These are phyloP conservation scores for Horisme vitalbata DNA, from an alignment of 2,888 invertebrate species.

Conservation along the genomic window DNA sequence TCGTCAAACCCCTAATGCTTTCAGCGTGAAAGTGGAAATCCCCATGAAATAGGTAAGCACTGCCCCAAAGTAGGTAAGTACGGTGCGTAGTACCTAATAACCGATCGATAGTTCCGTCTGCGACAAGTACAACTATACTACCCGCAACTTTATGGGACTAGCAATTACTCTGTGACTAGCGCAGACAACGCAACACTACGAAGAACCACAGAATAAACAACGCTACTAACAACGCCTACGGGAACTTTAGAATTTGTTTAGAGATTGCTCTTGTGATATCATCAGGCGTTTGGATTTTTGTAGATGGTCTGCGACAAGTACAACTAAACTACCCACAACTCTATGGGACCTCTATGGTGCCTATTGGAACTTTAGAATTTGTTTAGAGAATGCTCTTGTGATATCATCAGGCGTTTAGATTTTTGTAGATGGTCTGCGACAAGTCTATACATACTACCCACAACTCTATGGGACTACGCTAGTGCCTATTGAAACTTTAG, in stretches of 20 bases:
- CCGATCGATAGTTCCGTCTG: conserved; percentile 31
- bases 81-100: conserved; percentile 20
- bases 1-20: neutral
- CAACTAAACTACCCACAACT: too few relatives aligned
- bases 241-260: neutral
- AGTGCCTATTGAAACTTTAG: too few relatives aligned
- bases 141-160: neutral
- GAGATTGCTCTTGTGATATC: neutral
- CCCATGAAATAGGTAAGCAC: neutral
- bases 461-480: too few relatives aligned
- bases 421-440: too few relatives aligned
- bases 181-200: neutral
- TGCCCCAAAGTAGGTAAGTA: too few relatives aligned
- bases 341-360: too few relatives aligned
- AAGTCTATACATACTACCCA: too few relatives aligned
- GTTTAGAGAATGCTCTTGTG: neutral
- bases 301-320: too few relatives aligned
- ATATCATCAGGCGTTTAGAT: neutral
- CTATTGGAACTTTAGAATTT: neutral
- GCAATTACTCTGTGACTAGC: too few relatives aligned
- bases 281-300: neutral
- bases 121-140: conserved; percentile 5
- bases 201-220: too few relatives aligned
- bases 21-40: conserved; percentile 8
- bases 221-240: too few relatives aligned